Conservation (phyloP, 2,888 invertebrate genomes). For the Omphaloscelis lunosa region DNA sequence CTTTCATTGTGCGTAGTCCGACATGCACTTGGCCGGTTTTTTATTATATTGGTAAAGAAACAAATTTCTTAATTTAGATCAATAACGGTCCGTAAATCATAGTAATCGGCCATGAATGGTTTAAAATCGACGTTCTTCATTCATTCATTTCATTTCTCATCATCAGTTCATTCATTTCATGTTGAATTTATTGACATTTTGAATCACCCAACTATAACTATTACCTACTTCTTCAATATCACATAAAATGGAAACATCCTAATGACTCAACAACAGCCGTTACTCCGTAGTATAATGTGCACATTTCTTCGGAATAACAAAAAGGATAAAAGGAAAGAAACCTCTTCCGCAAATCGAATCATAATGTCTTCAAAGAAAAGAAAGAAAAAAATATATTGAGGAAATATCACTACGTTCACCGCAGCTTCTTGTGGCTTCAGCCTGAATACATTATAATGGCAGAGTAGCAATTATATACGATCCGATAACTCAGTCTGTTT, state of each 20-base stretch:
- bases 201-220: neutral
- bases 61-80: no score
- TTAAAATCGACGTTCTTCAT: neutral
- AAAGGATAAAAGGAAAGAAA: constrained; percentile 48
- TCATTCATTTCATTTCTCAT: no score
- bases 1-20: no score
- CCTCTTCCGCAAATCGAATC: constrained; percentile 64
- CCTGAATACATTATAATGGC: constrained; percentile 34
- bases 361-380: constrained; percentile 57
- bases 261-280: constrained; percentile 15
- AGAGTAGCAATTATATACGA: constrained; percentile 14
- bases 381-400: constrained; percentile 32
- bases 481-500: neutral
- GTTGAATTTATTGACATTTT: neutral
- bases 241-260: constrained; percentile 7
- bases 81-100: no score
- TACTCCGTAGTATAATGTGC: constrained; percentile 33
- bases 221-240: neutral
- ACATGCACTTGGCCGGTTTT: no score
- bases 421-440: constrained; percentile 11
- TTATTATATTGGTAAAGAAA: no score
- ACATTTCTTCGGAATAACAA: constrained; percentile 53
- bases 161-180: no score
- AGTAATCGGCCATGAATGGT: no score
- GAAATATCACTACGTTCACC: constrained; percentile 44